Percentiles rank a stretch among this genome's conserved stretches.
These are phyloP conservation scores for Pelodiscus sinensis DNA, from an alignment of 2,113 vertebrate genomes.

Conservation along the genomic window DNA sequence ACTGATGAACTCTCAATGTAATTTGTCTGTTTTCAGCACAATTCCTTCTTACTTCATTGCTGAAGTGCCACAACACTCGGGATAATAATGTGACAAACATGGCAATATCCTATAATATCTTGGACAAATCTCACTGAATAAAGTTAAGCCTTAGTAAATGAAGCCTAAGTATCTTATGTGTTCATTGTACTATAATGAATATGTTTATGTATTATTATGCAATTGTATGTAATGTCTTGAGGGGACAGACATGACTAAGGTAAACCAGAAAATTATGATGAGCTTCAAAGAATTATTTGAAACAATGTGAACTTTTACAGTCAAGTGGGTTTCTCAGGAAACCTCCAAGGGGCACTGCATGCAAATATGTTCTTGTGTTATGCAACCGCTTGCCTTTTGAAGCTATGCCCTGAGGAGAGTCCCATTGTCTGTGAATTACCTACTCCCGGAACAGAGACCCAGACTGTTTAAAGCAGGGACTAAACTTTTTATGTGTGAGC, in stretches of 20 bases:
- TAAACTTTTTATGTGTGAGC: not conserved
- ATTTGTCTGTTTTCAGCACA: constrained; percentile 37
- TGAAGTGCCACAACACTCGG: constrained; percentile 53
- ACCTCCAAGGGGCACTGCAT: too few species aligned
- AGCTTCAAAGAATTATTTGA: too few species aligned
- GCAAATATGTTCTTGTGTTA: not conserved
- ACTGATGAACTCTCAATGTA: constrained; percentile 30
- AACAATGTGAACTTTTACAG: too few species aligned
- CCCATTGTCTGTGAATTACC: not conserved
- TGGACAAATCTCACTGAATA: not conserved
- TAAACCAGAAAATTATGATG: too few species aligned
- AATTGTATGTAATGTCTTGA: too few species aligned
- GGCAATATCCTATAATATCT: not conserved
- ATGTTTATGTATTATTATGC: too few species aligned
- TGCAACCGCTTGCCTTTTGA: not conserved
- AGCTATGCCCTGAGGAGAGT: not conserved
- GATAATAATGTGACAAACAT: constrained; percentile 6
- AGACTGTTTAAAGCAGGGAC: not conserved
- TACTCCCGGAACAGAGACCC: not conserved
- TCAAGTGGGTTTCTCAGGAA: too few species aligned
- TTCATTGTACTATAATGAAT: not conserved
- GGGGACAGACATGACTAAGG: too few species aligned
- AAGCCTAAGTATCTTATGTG: not conserved
- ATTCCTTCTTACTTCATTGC: constrained; percentile 45
- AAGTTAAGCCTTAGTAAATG: not conserved